Conservation (phyloP, 2,113 vertebrate species). For the Leucopsar rothschildi region DNA sequence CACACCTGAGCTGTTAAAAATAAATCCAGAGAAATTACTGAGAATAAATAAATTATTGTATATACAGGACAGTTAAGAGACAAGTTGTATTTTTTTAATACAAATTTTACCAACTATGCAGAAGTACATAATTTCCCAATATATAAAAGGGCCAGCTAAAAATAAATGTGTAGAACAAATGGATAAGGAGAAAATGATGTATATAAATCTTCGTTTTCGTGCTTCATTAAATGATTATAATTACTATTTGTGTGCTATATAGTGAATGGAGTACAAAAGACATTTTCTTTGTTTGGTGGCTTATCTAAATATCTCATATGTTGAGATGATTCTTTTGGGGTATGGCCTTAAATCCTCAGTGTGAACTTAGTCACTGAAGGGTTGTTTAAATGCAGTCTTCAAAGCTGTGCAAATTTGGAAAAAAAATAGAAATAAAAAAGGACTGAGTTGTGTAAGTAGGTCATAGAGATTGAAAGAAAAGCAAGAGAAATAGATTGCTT, state of each 20-base stretch:
- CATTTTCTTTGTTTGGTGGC: background rate
- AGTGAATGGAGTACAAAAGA: background rate
- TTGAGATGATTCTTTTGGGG: background rate
- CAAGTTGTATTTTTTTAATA: background rate
- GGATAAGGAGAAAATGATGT: background rate
- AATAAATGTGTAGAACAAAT: background rate
- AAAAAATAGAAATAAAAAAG: background rate
- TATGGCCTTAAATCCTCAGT: background rate
- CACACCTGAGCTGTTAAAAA: background rate
- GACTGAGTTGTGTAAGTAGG: slow-evolving; percentile 16
- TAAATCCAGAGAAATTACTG: background rate
- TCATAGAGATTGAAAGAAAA: background rate
- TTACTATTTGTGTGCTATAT: background rate
- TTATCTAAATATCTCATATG: background rate
- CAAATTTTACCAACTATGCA: background rate
- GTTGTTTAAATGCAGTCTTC: background rate
- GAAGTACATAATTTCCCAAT: background rate
- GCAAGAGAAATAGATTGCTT: background rate
- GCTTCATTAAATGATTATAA: background rate
- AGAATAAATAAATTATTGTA: background rate
- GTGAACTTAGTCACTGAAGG: background rate
- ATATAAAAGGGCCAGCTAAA: background rate
- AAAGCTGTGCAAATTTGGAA: background rate
- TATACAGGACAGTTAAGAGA: background rate
- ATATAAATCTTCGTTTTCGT: background rate